Conservation (phyloP, 2,888 invertebrate species). For the Drosophila quinaria region DNA sequence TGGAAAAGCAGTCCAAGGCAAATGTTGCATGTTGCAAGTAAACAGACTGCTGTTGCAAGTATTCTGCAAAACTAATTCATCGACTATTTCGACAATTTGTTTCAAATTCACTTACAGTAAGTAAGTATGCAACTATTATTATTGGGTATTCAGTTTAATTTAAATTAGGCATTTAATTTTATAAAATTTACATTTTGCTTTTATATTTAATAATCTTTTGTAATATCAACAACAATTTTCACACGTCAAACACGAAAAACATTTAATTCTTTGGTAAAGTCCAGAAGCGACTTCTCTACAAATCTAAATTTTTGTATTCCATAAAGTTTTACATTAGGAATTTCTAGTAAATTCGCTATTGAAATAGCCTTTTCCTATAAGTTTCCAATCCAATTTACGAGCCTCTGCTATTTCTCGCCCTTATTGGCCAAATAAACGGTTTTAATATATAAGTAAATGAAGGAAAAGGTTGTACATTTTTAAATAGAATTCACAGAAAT, state of each 20-base stretch:
- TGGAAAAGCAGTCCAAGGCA: conserved; percentile 63
- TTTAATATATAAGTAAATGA: conserved; percentile 11
- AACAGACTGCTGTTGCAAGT: conserved; percentile 7
- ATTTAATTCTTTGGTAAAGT: too few relatives aligned
- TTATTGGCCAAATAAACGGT: neutral
- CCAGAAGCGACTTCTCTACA: too few relatives aligned
- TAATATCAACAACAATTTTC: neutral
- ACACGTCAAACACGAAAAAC: too few relatives aligned
- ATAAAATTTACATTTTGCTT: neutral
- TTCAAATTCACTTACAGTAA: neutral
- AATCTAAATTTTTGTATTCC: neutral
- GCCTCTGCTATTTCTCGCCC: neutral
- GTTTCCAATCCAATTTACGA: neutral
- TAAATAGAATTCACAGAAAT: conserved; percentile 15
- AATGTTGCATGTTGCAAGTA: conserved; percentile 34
- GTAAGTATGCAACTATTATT: neutral
- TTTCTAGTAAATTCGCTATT: neutral
- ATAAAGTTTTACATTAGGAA: neutral
- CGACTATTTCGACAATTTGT: neutral
- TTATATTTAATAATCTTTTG: neutral
- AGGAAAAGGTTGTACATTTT: conserved; percentile 30
- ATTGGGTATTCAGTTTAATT: neutral
- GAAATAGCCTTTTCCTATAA: neutral
- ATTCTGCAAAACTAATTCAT: conserved; percentile 16
- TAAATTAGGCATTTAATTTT: neutral